phyloP scores from a whole-genome alignment of 2,888 invertebrate species.

The Panzeria rudis region DNA sequence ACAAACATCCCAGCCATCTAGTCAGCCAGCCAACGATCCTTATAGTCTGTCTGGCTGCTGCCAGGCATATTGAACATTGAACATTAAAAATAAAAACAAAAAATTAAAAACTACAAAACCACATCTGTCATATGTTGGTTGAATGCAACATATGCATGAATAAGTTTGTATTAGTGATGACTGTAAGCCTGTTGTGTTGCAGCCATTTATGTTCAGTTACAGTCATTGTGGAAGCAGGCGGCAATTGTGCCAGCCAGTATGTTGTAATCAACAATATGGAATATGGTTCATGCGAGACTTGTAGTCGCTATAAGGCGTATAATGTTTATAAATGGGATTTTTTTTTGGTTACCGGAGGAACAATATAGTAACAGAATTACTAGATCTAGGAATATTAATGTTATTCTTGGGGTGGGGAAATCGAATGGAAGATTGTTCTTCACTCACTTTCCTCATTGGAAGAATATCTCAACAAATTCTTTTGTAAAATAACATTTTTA shows the following conservation, averaged over 20 bases:
- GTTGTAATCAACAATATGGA: slow-evolving; percentile 45
- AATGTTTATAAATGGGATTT: slow-evolving; percentile 11
- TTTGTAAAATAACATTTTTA: too few species aligned
- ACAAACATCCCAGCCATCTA: slow-evolving; percentile 32
- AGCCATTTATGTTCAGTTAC: slow-evolving; percentile 38
- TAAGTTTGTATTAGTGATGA: slow-evolving; percentile 9
- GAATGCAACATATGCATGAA: slow-evolving; percentile 26
- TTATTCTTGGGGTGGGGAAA: background rate
- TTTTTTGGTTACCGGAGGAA: background rate
- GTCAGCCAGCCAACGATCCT: slow-evolving; percentile 48
- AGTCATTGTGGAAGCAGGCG: slow-evolving; percentile 45
- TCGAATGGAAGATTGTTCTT: background rate
- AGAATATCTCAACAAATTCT: background rate
- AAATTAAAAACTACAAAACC: slow-evolving; percentile 55
- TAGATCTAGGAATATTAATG: slow-evolving; percentile 10
- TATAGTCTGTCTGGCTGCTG: slow-evolving; percentile 27
- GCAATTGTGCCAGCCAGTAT: slow-evolving; percentile 50
- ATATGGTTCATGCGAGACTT: slow-evolving; percentile 54
- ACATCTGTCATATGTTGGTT: slow-evolving; percentile 65
- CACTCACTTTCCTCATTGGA: background rate
- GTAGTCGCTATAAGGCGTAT: slow-evolving; percentile 50
- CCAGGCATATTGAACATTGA: slow-evolving; percentile 43
- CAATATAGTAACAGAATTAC: background rate
- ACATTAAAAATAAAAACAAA: slow-evolving; percentile 38
- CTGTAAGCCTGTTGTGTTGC: slow-evolving; percentile 1